Conservation (phyloP, 1,140 invertebrate species). For the Drosophila triauraria region DNA sequence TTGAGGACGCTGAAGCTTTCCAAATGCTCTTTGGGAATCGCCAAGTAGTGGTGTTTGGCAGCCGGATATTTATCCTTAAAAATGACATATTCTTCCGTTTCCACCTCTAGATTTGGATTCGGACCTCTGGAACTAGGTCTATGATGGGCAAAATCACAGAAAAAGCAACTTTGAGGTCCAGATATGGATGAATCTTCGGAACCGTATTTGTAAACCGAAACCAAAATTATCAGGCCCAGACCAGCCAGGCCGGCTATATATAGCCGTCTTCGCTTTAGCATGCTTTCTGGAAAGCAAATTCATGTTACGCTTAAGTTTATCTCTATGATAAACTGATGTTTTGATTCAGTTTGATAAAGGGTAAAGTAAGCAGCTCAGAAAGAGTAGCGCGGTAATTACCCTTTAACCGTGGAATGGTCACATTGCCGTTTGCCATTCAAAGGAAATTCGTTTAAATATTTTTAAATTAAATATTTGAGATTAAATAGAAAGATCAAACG, state of each 20-base stretch:
- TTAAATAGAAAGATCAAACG: too few relatives aligned
- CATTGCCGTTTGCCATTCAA: not conserved
- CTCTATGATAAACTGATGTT: conserved; percentile 4
- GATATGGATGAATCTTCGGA: not conserved
- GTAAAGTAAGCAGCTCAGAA: not conserved
- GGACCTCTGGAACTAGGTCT: conserved; percentile 72
- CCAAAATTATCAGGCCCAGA: conserved; percentile 18
- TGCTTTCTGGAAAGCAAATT: not conserved
- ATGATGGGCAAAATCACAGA: conserved; percentile 90
- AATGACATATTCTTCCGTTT: conserved; percentile 92
- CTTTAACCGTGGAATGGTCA: not conserved
- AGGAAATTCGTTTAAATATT: not conserved
- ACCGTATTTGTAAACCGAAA: conserved; percentile 20
- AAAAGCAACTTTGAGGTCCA: conserved; percentile 86
- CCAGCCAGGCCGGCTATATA: conserved; percentile 34
- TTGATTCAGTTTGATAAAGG: not conserved
- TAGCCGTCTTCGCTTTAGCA: conserved; percentile 4
- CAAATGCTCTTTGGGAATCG: conserved; percentile 92
- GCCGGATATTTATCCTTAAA: conserved; percentile 95
- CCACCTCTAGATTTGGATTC: conserved; percentile 87
- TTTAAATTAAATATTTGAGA: too few relatives aligned
- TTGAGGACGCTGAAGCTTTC: conserved; percentile 89
- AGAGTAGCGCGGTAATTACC: conserved; percentile 12
- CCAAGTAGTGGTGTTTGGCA: conserved; percentile 92
- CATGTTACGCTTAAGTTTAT: not conserved